Conservation (phyloP, 2,888 invertebrate genomes). For the Protonemura montana region DNA sequence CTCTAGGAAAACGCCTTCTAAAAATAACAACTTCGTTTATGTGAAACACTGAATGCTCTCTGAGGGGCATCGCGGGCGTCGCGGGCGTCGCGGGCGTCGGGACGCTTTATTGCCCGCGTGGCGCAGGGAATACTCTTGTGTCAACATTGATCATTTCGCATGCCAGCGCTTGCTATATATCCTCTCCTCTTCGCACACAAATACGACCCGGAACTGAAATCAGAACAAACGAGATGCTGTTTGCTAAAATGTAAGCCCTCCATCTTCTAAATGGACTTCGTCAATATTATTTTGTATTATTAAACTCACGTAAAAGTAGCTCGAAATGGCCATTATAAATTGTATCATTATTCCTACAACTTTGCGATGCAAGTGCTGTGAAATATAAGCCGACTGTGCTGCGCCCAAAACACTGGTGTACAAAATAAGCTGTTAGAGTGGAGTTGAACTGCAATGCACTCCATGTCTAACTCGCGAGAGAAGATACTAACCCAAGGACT, state of each 20-base stretch:
- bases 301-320: neutral
- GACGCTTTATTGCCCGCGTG: neutral
- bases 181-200: neutral
- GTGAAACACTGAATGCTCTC: neutral
- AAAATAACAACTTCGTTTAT: neutral
- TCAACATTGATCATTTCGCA: slow-evolving; percentile 7
- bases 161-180: neutral
- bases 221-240: neutral
- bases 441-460: too few relatives aligned
- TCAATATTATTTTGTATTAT: slow-evolving; percentile 8
- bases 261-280: neutral
- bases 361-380: neutral
- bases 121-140: neutral
- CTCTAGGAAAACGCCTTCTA: neutral
- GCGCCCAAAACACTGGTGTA: neutral
- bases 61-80: too few relatives aligned
- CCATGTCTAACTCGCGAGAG: too few relatives aligned
- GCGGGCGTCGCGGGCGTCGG: neutral
- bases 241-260: neutral
- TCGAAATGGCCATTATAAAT: neutral
- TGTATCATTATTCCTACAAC: neutral
- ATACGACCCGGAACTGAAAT: slow-evolving; percentile 7
- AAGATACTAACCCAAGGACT: too few relatives aligned
- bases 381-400: neutral
- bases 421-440: too few relatives aligned